Evolutionary conservation across 35 echinoderm and acorn worm genomes (phyloP), one percentile per base, ranked within the genome.

Genomic region (Heliocidaris erythrogramma): DNA sequence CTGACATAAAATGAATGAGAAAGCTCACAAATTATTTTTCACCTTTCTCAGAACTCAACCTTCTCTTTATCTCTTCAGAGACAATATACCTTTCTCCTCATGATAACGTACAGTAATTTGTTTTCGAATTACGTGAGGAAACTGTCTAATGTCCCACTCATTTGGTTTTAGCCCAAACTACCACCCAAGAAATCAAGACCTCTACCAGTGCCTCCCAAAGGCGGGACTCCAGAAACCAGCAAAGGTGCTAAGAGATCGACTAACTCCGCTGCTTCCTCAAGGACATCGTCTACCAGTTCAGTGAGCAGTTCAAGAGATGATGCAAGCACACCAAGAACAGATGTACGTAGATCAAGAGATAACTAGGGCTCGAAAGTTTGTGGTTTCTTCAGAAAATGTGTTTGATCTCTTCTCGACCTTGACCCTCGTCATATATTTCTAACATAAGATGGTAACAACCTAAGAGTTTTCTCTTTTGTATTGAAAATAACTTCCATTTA

Each of bases 231-330:
- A n/a, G 87, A 93, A 18, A 97, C 90, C 18, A 97, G 98, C 32
- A 96, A 65, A 30, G 97, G 98, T 65, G 86, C 94, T 29, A 99
- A 96, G 84, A 97, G 88, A 32, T 88, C 89, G 90, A 50, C 94
- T 69, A 91, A 50, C 29, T 95, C 96, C 50, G 91, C 94, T 18
- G 88, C 91, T 48, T 88, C 94, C 42, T 85, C 94, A n/a, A 95
- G 90, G 11, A 94, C 95, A 60, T 97, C 96, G 49, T 96, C 96
- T 10, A 90, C 95, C 49, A 97, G 97, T 86, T 99, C 98, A 85
- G 98, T 99, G 17, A 95, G 95, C 31, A 99, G 97, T 60, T 99
- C 98, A 4, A 99, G 95, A 86, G 98, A 99, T 52, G 97, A 97
- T 50, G 48, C 94, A 17, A 87, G 84, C 5, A 97, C 98, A 94